Evolutionary conservation across 1,140 invertebrate species (phyloP), one percentile per base, ranked within the genome.

Genomic region (Lepidotrigona ventralis): DNA sequence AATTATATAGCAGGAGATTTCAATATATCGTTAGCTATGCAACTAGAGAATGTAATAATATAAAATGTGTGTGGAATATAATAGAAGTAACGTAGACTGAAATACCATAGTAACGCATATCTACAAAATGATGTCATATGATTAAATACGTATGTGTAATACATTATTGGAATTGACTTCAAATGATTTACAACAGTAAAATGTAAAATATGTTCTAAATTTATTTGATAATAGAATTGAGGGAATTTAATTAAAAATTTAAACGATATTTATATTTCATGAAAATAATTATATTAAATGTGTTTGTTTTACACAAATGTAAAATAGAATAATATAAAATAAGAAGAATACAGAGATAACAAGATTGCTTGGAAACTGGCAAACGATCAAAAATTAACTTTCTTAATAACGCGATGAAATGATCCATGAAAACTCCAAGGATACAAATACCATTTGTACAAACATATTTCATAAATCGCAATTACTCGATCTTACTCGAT

Each of bases 381-480:
- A 19, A 12, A 23, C 1, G 66, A 23, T 39, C 29, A 23, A 4
- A 39, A 29, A 33, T 46, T 26, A 8, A 2, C 14, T 70, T 46
- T 70, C 15, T 33, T 21, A 5, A 12, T 15, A 14, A 70, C 9
- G 11, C 39, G 21, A 19, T 3, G 15, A 3, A 33, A 26, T 19
- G 1, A 11, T 71, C 9, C n/a, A 51, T 26, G 23, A 46, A 46
- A 8, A 53, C 15, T n/a, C 19, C 15, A 8, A 8, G 1, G 26
- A 51, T 39, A 71, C 69, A 51, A 39, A 4, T 71, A 71, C n/a
- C 51, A 71, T 53, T 71, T 71, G 51, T 71, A 71, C n/a, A 46
- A 46, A n/a, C 70, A 23, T 8, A 68, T 66, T 54, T 68, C 63
- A 66, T n/a, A 21, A 78, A 68, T 68, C 75, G 15, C 74, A 76